Evolutionary conservation across 2,888 invertebrate species (phyloP).

Genomic region (Dicycla oo): DNA sequence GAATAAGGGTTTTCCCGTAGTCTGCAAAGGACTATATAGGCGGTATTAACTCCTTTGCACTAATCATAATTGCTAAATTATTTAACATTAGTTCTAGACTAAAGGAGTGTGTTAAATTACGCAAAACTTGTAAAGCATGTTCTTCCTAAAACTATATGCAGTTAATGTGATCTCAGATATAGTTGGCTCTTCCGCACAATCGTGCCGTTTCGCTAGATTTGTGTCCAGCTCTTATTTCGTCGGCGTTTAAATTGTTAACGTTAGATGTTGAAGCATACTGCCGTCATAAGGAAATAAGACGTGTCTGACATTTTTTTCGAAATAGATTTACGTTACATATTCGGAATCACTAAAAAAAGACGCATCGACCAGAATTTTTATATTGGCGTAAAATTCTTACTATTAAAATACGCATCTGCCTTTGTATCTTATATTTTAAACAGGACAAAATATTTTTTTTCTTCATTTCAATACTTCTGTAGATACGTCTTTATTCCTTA

Average conservation of each 20-base stretch:
- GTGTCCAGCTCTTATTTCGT: not conserved
- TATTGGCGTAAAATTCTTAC: too few relatives aligned
- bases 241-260: constrained; percentile 22
- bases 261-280: too few relatives aligned
- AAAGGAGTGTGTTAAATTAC: not conserved
- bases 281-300: too few relatives aligned
- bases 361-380: too few relatives aligned
- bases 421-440: too few relatives aligned
- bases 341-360: too few relatives aligned
- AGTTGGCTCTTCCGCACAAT: not conserved
- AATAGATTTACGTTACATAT: too few relatives aligned
- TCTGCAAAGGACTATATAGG: not conserved
- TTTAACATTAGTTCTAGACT: not conserved
- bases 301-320: too few relatives aligned
- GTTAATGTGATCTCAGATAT: not conserved
- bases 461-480: too few relatives aligned
- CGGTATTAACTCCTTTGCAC: not conserved
- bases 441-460: too few relatives aligned
- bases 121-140: not conserved
- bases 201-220: not conserved
- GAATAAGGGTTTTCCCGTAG: constrained; percentile 11
- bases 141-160: not conserved
- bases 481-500: too few relatives aligned
- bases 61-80: constrained; percentile 16
- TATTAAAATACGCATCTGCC: too few relatives aligned